Percentiles rank a stretch among this genome's conserved stretches.
These are phyloP conservation scores for Drosophila asahinai DNA, from an alignment of 1,140 invertebrate genomes.

Conservation along the genomic window DNA sequence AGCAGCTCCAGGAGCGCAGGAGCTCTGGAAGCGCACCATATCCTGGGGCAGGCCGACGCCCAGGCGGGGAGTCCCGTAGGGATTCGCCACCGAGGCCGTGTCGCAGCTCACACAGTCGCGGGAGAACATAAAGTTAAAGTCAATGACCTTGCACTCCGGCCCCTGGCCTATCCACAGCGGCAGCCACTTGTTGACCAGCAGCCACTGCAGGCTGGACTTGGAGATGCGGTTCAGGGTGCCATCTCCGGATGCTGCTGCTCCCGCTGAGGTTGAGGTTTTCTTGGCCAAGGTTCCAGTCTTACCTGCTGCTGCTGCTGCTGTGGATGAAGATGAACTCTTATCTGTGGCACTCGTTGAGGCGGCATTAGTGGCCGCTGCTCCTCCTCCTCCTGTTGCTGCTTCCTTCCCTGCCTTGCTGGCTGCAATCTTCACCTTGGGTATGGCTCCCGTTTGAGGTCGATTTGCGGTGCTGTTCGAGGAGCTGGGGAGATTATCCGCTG, in stretches of 20 bases:
- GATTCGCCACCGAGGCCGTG: slow-evolving; percentile 72
- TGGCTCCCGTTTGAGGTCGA: slow-evolving; percentile 72
- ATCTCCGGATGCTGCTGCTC: slow-evolving; percentile 41
- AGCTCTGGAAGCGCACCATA: slow-evolving; percentile 76
- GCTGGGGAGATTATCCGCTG: slow-evolving; percentile 35
- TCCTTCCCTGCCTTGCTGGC: slow-evolving; percentile 62
- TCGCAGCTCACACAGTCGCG: slow-evolving; percentile 83
- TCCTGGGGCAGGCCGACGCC: slow-evolving; percentile 71
- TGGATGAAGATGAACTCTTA: slow-evolving; percentile 24
- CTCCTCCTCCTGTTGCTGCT: slow-evolving; percentile 1
- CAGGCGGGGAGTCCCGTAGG: slow-evolving; percentile 75
- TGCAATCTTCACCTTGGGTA: slow-evolving; percentile 73
- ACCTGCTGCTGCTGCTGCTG: slow-evolving; percentile 2
- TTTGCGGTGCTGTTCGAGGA: slow-evolving; percentile 18
- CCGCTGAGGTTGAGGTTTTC: slow-evolving; percentile 39
- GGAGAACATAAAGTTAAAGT: slow-evolving; percentile 86
- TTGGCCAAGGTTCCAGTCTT: slow-evolving; percentile 54
- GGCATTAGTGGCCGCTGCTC: neutral
- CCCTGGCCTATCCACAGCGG: slow-evolving; percentile 87
- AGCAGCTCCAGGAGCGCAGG: slow-evolving; percentile 20
- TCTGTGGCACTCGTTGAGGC: neutral
- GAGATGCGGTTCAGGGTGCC: slow-evolving; percentile 86
- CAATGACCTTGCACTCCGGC: slow-evolving; percentile 86
- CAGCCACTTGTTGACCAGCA: slow-evolving; percentile 87
- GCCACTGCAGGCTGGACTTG: slow-evolving; percentile 87